Conservation (phyloP, 2,888 invertebrate species). For the Lasioglossum villosulum region DNA sequence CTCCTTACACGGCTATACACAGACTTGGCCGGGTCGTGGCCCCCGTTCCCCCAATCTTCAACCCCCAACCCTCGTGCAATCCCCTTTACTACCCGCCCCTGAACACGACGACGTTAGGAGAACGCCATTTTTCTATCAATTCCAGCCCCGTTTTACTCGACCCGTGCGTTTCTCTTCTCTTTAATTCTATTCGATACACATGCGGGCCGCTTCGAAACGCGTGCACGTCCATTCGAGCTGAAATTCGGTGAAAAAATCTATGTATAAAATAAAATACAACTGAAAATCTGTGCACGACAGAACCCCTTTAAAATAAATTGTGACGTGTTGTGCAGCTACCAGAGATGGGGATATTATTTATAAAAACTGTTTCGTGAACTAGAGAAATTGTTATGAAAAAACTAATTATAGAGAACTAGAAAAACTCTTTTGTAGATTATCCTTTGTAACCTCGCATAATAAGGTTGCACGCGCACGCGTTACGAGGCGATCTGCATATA, state of each 20-base stretch:
- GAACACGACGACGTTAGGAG: constrained; percentile 13
- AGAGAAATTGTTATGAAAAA: not conserved
- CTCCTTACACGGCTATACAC: constrained; percentile 67
- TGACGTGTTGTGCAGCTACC: not conserved
- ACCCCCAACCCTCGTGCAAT: not conserved
- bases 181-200: constrained; percentile 26
- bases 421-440: too few species aligned
- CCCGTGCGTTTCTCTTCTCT: constrained; percentile 6
- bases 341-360: not conserved
- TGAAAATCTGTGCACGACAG: not conserved
- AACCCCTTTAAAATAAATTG: too few species aligned
- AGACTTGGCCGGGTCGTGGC: constrained; percentile 46
- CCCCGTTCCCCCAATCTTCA: not conserved
- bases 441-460: too few species aligned
- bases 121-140: not conserved
- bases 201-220: not conserved
- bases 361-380: not conserved
- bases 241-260: not conserved
- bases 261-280: not conserved
- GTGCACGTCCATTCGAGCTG: not conserved
- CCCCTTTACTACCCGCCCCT: constrained; percentile 23
- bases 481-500: not conserved
- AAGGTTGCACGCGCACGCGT: not conserved
- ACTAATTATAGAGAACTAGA: too few species aligned
- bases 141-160: constrained; percentile 45